Percentiles rank a stretch among this genome's conserved stretches.
phyloP scores from a whole-genome alignment of 1,140 invertebrate species.

The Zaprionus ornatus region DNA sequence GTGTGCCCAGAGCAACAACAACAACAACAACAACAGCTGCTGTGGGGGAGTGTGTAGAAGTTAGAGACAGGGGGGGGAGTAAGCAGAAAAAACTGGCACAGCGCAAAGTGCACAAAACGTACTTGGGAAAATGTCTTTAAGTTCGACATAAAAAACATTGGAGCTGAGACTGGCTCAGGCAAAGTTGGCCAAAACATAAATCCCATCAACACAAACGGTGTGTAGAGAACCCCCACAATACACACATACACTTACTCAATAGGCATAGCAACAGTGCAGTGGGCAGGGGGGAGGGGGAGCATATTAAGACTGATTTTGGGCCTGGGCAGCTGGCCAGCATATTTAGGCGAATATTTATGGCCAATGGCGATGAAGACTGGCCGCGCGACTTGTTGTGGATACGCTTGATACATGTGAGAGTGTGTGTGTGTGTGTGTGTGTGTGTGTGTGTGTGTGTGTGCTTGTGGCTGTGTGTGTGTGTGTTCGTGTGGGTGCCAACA shows the following conservation, averaged over 20 bases:
- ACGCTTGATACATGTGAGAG: not conserved
- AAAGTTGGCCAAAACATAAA: constrained; percentile 73
- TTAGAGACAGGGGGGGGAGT: not conserved
- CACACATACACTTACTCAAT: constrained; percentile 31
- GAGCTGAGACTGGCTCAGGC: constrained; percentile 38
- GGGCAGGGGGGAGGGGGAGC: constrained; percentile 5
- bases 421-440: not conserved
- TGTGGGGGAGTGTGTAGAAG: constrained; percentile 8
- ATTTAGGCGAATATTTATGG: constrained; percentile 80
- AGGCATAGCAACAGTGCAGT: constrained; percentile 30
- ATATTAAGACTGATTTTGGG: constrained; percentile 80
- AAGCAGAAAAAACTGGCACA: constrained; percentile 47
- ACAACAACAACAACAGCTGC: constrained; percentile 26
- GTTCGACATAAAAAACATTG: constrained; percentile 77
- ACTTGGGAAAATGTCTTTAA: constrained; percentile 69
- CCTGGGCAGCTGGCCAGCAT: constrained; percentile 72
- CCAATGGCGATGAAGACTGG: constrained; percentile 52
- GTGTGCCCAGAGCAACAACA: constrained; percentile 51
- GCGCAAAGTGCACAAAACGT: constrained; percentile 66
- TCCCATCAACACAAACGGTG: constrained; percentile 63
- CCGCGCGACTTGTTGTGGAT: constrained; percentile 32
- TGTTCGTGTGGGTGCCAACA: constrained; percentile 23
- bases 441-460: constrained; percentile 27
- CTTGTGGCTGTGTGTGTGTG: constrained; percentile 31
- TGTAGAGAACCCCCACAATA: constrained; percentile 16